These are phyloP conservation scores for Parelbella ahira DNA, from an alignment of 2,888 invertebrate genomes.

Conservation along the genomic window DNA sequence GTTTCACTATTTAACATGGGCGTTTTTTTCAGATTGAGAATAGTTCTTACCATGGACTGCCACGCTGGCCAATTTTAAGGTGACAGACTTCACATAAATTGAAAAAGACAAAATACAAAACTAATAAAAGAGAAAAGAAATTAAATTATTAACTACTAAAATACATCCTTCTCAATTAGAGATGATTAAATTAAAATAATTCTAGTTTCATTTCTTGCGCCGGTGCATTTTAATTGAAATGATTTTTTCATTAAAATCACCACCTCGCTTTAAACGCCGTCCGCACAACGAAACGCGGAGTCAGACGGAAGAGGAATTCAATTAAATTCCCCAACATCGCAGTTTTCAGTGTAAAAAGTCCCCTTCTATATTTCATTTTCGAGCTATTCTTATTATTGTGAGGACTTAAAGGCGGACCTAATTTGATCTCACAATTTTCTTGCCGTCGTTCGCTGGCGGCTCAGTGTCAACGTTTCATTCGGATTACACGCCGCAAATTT, in stretches of 20 bases:
- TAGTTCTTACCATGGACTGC: too few relatives aligned
- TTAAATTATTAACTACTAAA: too few relatives aligned
- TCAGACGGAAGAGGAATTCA: constrained; percentile 23
- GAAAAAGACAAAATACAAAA: too few relatives aligned
- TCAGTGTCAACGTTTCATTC: constrained; percentile 73
- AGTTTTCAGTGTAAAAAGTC: constrained; percentile 33
- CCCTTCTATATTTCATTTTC: constrained; percentile 48
- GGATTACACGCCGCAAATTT: constrained; percentile 56
- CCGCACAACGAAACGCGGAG: constrained; percentile 17
- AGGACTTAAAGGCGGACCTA: constrained; percentile 59
- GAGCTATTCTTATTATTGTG: constrained; percentile 59
- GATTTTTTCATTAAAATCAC: constrained; percentile 24
- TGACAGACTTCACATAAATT: too few relatives aligned
- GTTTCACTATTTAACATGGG: too few relatives aligned
- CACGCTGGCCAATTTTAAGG: too few relatives aligned
- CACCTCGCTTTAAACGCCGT: constrained; percentile 18
- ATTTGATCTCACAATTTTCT: constrained; percentile 74
- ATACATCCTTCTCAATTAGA: too few relatives aligned
- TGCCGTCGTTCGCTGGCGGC: constrained; percentile 54
- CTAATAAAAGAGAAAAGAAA: too few relatives aligned
- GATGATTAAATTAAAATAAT: constrained; percentile 11
- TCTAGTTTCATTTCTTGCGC: constrained; percentile 10
- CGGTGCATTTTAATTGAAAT: constrained; percentile 19
- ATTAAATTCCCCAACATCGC: constrained; percentile 23
- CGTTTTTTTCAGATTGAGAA: too few relatives aligned